These are phyloP conservation scores for Trogon surrucura DNA, from an alignment of 2,113 vertebrate genomes.

Conservation along the genomic window DNA sequence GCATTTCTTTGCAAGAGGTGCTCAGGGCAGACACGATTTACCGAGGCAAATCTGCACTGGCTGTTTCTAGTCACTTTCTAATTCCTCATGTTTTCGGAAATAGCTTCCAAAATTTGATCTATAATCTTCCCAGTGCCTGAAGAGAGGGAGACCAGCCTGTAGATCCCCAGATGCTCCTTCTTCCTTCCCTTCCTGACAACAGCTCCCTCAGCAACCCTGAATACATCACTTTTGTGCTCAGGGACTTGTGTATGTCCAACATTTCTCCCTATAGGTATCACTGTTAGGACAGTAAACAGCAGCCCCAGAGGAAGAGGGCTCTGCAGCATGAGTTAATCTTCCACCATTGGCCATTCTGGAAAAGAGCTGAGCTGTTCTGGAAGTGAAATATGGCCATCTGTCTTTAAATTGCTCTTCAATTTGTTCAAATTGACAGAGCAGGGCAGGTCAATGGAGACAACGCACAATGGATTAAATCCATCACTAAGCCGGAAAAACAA, in stretches of 20 bases:
- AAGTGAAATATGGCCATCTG: neutral
- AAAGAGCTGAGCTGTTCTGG: neutral
- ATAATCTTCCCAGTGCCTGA: neutral
- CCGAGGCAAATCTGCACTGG: neutral
- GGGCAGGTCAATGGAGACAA: neutral
- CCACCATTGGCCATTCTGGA: neutral
- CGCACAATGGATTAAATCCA: neutral
- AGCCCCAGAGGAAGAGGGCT: neutral
- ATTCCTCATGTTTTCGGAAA: neutral
- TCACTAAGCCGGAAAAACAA: conserved; percentile 2
- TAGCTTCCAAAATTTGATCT: neutral
- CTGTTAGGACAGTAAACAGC: neutral
- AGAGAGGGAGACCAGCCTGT: neutral
- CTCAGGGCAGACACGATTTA: neutral
- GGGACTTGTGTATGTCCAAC: neutral
- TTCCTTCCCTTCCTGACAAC: neutral
- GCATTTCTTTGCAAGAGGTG: neutral
- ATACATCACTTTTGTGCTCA: neutral
- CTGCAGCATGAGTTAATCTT: neutral
- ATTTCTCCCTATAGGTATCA: neutral
- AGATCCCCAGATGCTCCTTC: neutral
- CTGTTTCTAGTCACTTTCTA: neutral
- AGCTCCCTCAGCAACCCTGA: neutral
- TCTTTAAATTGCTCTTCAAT: neutral
- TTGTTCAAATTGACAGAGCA: neutral